phyloP scores from a whole-genome alignment of 2,888 invertebrate genomes.

The Atherix ibis region DNA sequence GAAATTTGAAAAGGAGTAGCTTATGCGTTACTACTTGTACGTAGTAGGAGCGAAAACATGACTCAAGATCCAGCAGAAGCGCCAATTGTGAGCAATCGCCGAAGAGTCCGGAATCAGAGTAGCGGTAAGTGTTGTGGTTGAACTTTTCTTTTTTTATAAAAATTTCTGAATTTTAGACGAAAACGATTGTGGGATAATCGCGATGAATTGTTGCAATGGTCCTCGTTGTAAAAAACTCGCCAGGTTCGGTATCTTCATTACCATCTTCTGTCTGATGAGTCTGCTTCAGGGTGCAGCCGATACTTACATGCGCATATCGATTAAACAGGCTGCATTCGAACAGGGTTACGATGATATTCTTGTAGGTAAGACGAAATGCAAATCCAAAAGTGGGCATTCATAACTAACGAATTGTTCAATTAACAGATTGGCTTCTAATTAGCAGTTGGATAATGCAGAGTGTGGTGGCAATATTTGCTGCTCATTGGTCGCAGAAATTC shows the following conservation, averaged over 20 bases:
- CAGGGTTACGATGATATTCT: constrained; percentile 30
- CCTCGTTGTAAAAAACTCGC: constrained; percentile 33
- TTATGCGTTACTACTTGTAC: no score
- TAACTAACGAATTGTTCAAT: no score
- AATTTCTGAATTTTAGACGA: constrained; percentile 27
- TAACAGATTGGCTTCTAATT: constrained; percentile 41
- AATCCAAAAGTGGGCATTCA: neutral
- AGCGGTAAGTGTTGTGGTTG: no score
- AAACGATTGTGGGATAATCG: constrained; percentile 36
- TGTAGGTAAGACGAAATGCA: constrained; percentile 28
- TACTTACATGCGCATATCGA: constrained; percentile 37
- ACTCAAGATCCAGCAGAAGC: no score
- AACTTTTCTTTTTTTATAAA: no score
- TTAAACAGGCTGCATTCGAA: constrained; percentile 33
- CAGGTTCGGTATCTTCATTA: constrained; percentile 32
- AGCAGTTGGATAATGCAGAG: constrained; percentile 39
- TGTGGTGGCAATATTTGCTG: constrained; percentile 35
- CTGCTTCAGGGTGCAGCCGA: constrained; percentile 33
- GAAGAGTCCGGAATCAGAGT: no score
- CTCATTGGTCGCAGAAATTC: constrained; percentile 42
- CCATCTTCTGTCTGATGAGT: constrained; percentile 28
- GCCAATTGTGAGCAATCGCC: no score
- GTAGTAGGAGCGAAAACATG: no score
- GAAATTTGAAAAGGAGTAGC: no score
- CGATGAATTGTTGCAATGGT: constrained; percentile 33